Evolutionary conservation across 1,140 invertebrate species (phyloP), one percentile per base, ranked within the genome.

Genomic region (Prorops nasuta): DNA sequence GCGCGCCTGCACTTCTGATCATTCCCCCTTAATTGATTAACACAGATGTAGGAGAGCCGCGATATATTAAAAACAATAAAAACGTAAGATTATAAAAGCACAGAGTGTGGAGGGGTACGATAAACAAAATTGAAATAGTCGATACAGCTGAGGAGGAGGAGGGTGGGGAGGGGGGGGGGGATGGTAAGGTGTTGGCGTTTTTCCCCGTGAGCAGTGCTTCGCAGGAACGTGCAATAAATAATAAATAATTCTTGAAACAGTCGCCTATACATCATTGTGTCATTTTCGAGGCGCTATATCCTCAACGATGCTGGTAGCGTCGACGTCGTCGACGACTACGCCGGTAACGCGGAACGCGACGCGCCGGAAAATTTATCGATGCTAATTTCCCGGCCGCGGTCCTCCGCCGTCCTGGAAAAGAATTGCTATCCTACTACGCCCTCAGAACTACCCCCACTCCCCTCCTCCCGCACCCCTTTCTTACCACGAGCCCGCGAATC

Each of bases 221-320:
- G 24, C 24, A 10, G 10, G 24, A 28, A 28, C 9, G 19, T 44
- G 67, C 66, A 59, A 77, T 73, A 75, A 77, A 76, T 74, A 75
- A 77, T 69, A 72, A 73, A 77, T 76, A 74, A 76, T 77, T 76
- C 73, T 76, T 69, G 69, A 75, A 76, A 74, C 73, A 72, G 71
- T 67, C 63, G 67, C 61, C 71, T 69, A 77, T 77, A 61, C 71
- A 76, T 77, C 74, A 77, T 69, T 60, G 69, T 77, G 73, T 77
- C 73, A 71, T 74, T 76, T 67, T 65, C 64, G 66, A 61, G 64
- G 63, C 19, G 57, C 44, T 62, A 60, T 63, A 60, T 49, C 34
- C 53, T 40, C 4, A 28, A 28, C 24, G 24, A 6, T 28, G 10
- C 44, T 57, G 36, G 54, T 31, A 45, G 14, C 39, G 22, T 10